A percentile compares a stretch with the other conserved stretches of the same genome.
These are phyloP conservation scores for Lagopus leucura DNA, from an alignment of 2,113 vertebrate genomes.

Conservation along the genomic window DNA sequence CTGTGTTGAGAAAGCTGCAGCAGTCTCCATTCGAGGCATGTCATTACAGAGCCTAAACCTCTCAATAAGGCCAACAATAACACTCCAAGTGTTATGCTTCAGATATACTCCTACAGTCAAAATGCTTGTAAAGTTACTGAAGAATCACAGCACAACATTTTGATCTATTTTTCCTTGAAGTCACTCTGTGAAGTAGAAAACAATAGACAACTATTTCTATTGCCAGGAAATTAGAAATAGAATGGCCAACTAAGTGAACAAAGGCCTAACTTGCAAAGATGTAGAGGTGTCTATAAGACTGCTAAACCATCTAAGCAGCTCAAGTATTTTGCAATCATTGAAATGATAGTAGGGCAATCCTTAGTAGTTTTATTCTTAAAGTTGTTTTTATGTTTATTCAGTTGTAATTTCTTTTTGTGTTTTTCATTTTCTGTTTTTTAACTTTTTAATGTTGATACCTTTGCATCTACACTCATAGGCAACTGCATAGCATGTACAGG, in stretches of 20 bases:
- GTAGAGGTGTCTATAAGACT: background rate
- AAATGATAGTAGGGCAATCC: background rate
- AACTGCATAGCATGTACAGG: background rate
- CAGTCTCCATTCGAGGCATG: background rate
- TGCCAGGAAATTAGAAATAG: background rate
- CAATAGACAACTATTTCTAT: background rate
- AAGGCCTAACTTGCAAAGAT: background rate
- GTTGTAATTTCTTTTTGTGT: background rate
- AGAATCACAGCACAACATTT: background rate
- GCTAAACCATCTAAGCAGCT: background rate
- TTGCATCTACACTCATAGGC: background rate
- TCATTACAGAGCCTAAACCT: background rate
- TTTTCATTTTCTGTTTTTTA: too few relatives aligned
- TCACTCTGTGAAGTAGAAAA: background rate
- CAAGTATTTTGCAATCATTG: background rate
- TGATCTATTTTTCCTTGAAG: background rate
- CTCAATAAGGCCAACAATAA: background rate
- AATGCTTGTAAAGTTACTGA: background rate
- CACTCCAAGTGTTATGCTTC: background rate
- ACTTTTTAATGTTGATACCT: background rate
- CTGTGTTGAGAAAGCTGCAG: background rate
- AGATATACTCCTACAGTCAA: background rate
- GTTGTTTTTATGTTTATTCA: background rate
- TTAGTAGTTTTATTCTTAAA: background rate
- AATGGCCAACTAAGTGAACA: background rate